Base-by-base conservation (phyloP, 2,888 invertebrate species). In the Agriopis marginaria region DNA sequence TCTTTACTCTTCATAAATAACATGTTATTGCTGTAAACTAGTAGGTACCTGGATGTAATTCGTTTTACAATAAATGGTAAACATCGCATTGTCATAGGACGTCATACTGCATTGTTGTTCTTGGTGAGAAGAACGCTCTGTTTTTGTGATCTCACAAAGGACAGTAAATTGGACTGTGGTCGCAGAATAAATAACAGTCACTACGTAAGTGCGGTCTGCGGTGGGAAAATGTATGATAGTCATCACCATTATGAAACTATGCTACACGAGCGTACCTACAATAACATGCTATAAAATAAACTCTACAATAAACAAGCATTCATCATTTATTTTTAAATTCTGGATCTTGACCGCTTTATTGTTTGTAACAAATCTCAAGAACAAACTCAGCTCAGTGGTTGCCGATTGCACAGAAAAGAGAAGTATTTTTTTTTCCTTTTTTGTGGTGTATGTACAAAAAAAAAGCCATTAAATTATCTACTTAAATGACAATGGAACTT, bases 31-130 rank as follows among this genome's bases (percentile, higher is more conserved):
- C 76, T 74, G 71, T 64, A 32, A 75, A 73, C 40, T 78, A 68
- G 75, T 75, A 50, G 3, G 39, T 54, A 55, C 42, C 9, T 44
- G 32, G 32, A 32, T 32, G 17, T 32, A 44, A 8, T 56, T 56
- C 40, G 40, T 54, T 53, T 63, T 71, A 49, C 23, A 11, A 54
- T 12, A 7, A 42, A n/a, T 54, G 70, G 75, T 75, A 73, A 71
- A 71, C 62, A 75, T 40, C 63, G 68, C 62, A 70, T 73, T 75
- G 74, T 71, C 75, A 72, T 72, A 75, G 62, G 68, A 75, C 79
- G 77, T 83, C 81, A 80, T 79, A n/a, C 45, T 81, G 80, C 75
- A 78, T 71, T 78, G 79, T 58, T 42, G 32, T 61, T 53, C 65
- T 54, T 60, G 58, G 65, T 55, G 54, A 51, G 50, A 50, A 45